Percentiles rank a stretch among this genome's conserved stretches.
phyloP scores from a whole-genome alignment of 2,113 vertebrate species.

The Melanocharis versteri region DNA sequence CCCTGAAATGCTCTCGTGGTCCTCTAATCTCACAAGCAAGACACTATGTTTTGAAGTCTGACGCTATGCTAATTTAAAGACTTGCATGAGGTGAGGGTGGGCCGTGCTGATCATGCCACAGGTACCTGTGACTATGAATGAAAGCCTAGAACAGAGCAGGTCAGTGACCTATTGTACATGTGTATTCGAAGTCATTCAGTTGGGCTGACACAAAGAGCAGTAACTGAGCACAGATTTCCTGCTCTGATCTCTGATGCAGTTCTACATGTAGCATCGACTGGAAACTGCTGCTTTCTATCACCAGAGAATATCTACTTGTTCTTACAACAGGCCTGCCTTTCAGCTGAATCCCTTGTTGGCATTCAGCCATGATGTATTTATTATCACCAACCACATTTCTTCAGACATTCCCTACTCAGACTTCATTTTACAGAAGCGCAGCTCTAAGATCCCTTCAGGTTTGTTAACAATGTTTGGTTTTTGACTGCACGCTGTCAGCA shows the following conservation, averaged over 20 bases:
- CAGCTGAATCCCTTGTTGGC: neutral
- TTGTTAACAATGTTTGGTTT: neutral
- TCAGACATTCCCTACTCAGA: neutral
- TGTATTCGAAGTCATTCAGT: neutral
- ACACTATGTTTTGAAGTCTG: neutral
- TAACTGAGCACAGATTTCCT: neutral
- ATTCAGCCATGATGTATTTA: neutral
- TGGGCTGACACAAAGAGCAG: neutral
- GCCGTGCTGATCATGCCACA: neutral
- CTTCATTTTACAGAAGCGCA: neutral
- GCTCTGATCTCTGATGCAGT: neutral
- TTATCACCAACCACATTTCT: neutral
- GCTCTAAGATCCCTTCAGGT: neutral
- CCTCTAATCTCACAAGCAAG: neutral
- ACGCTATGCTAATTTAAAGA: neutral
- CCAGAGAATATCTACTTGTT: neutral
- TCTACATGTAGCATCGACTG: neutral
- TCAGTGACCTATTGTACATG: neutral
- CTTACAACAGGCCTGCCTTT: neutral
- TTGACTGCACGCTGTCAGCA: neutral
- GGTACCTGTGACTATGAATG: neutral
- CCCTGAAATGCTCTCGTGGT: accelerated
- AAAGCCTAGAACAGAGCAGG: neutral
- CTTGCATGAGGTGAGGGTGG: neutral
- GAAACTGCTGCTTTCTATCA: neutral